These are phyloP conservation scores for Diploscapter pachys DNA, from an alignment of 1,140 invertebrate genomes.

Conservation along the genomic window DNA sequence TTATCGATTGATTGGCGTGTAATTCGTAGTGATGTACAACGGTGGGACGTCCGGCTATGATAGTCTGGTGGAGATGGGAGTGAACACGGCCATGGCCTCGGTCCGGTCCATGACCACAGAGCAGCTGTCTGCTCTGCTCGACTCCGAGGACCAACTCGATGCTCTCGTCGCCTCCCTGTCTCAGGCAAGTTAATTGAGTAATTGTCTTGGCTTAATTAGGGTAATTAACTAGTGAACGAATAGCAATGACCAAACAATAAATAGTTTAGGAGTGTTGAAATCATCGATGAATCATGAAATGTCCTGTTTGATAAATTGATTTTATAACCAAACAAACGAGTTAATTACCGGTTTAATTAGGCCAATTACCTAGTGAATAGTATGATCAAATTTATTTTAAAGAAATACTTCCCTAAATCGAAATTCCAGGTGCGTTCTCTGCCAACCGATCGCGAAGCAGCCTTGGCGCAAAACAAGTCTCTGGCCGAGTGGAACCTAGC, in stretches of 20 bases:
- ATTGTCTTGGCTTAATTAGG: neutral
- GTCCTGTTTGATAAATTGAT: neutral
- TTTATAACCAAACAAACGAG: neutral
- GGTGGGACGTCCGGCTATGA: constrained; percentile 7
- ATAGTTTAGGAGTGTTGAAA: neutral
- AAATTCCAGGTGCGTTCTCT: constrained; percentile 25
- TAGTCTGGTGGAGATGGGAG: constrained; percentile 3
- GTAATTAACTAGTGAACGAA: neutral
- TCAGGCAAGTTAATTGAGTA: constrained; percentile 5
- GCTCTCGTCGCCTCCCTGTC: constrained; percentile 3
- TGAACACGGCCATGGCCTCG: constrained; percentile 9
- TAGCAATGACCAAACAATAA: neutral
- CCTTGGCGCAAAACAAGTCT: constrained; percentile 21
- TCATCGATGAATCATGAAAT: neutral
- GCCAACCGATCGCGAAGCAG: constrained; percentile 25
- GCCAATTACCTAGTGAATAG: neutral
- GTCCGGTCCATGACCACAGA: constrained; percentile 10
- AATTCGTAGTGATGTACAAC: neutral
- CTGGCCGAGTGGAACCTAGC: constrained; percentile 31
- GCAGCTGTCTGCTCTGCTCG: constrained; percentile 9
- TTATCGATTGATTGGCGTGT: neutral
- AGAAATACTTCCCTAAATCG: neutral
- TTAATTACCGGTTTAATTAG: neutral
- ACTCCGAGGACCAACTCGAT: neutral
- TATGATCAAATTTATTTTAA: neutral